Base-by-base conservation (phyloP, 1,140 invertebrate genomes). In the Zaprionus ghesquierei region DNA sequence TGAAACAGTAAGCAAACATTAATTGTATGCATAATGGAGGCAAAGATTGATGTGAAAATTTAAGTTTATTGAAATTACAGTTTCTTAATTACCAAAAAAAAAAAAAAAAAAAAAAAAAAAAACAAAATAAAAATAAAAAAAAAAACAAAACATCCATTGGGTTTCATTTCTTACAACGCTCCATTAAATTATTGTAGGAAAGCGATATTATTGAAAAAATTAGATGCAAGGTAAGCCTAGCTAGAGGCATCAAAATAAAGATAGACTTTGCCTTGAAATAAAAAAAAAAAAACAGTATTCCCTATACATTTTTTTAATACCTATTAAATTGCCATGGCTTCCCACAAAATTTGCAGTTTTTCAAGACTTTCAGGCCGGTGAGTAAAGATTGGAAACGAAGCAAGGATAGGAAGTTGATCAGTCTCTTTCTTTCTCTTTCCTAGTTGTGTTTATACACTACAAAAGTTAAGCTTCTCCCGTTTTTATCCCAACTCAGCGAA, bases 21-120 rank as follows among this genome's bases (percentile, higher is more conserved):
- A 77, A 89, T 75, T 89, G 81, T 82, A 82, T 84, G 82, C 79
- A 70, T 79, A 75, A 78, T 75, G 89, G 90, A 91, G 84, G 90
- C 77, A 90, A 91, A 92, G 90, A 91, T 91, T 90, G 90, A 90
- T 89, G 85, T 91, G 89, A 82, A 80, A 86, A 63, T 91, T 91
- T 91, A 91, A 91, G 90, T 91, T 91, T 91, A 91, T 91, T 91
- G 90, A 91, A 91, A 91, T 91, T 91, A 91, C 90, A 91, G 90
- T 91, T 91, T 91, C 90, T 91, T 91, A 91, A 91, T 91, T 91
- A 91, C 79, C 81, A 89, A 91, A 87, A 91, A 90, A 91, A 91
- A 85, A 79, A 69, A 38, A 63, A 68, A 38, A 63, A 75, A 81
- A 75, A 73, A 66, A 72, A 38, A 38, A 2, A 38, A 33, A 33